Base-by-base conservation (phyloP, 2,797 vertebrate genomes). In the Sciaenops ocellatus region DNA sequence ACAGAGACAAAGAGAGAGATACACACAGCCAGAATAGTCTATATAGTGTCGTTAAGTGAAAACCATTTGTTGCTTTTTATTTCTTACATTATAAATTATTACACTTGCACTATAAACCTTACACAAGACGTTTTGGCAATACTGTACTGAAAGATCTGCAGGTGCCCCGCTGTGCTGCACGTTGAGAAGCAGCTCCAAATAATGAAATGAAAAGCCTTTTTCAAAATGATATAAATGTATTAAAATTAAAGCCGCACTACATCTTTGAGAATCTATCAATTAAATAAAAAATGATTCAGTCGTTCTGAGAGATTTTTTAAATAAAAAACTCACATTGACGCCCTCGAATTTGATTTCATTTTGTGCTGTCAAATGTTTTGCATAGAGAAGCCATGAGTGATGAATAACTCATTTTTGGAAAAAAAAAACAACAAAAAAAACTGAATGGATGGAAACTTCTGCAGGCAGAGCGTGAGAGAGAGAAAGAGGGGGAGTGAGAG, bases 401-500 rank as follows among this genome's bases (percentile, higher is more conserved):
- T 41, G 47, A 69, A 60, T 20, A 78, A 34, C 38, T 75, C 17
- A 42, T 81, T 61, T 52, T 52, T 34, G 44, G 48, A 76, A n/a
- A 26, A n/a, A 26, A 0, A 60, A 22, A 17, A 22, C 47, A 28
- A 28, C 8, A 8, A 38, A 38, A n/a, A n/a, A n/a, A n/a, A n/a
- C 6, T 44, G 65, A 66, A 41, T 51, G 52, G 47, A 65, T n/a
- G 18, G 56, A 66, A 67, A 52, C 38, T 56, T 54, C 26, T 50
- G 48, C 42, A 1, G 52, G n/a, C 41, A 41, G 28, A 48, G 73
- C 1, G 16, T 26, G 5, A 42, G 56, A 57, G 69, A 41, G 61
- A 3, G 17, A 20, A 26, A 57, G 41, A n/a, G 54, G n/a, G 51
- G 54, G 18, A 1, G 22, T n/a, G n/a, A 3, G 17, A 20, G 38